Evolutionary conservation across 2,797 vertebrate species (phyloP), one percentile per base, ranked within the genome.

Genomic region (Delichon dasypus): DNA sequence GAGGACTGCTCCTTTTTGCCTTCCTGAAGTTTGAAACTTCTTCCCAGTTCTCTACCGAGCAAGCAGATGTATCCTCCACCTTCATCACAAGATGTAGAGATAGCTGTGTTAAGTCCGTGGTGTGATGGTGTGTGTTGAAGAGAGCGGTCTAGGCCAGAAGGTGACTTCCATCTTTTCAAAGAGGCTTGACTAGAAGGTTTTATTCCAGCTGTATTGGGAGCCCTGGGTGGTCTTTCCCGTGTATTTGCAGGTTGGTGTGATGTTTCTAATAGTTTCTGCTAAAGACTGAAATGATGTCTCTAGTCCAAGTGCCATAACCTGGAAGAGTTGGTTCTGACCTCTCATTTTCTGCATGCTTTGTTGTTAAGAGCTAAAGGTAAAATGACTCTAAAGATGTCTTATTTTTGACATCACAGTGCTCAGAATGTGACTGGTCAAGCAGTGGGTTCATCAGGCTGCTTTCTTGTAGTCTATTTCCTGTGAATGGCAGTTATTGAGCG

Each of bases 1-100:
- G 10, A 27, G 10, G 6, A 2, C 8, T 12, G 8, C 3, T 32
- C 4, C 5, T 27, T 9, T 27, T 45, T 51, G 34, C 4, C 5
- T 27, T 79, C 45, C 9, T 9, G 25, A 18, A 15, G 5, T 13
- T 60, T 3, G 10, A 32, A 2, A 4, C 32, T 72, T 53, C 17
- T 38, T 54, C 12, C 3, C 2, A 7, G 42, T 30, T 42, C 11
- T 51, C 26, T 21, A 11, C 8, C 30, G 4, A 8, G 4, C 12
- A 36, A 25, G 11, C 2, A 38, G 16, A 19, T 18, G 1, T 23
- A 18, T 51, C 9, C 19, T 36, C 4, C 36, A 44, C 18, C 11
- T 26, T 11, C n/a, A 15, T 16, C 11, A 29, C 11, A 42, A 25
- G 11, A 3, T 65, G 4, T 20, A 13, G 29, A 27, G 7, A 38